Evolutionary conservation across 2,888 invertebrate species (phyloP).

Genomic region (Electrophaes corylata): DNA sequence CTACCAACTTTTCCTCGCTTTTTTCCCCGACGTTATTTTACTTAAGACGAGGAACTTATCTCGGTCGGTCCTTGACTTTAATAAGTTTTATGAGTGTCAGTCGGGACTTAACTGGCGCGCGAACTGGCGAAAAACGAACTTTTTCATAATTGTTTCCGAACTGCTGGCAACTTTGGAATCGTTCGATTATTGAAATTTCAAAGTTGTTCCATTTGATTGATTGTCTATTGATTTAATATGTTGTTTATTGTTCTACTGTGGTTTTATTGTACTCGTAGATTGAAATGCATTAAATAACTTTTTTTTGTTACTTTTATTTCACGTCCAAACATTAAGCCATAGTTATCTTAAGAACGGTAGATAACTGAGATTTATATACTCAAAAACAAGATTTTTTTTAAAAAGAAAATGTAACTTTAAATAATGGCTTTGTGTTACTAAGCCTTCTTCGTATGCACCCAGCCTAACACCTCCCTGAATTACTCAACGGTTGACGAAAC

Average conservation of each 20-base stretch:
- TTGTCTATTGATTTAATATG: slow-evolving; percentile 56
- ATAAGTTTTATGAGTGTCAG: slow-evolving; percentile 84
- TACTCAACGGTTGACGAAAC: slow-evolving; percentile 62
- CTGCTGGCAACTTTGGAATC: slow-evolving; percentile 63
- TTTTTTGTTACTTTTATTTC: no score
- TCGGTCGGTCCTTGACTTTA: slow-evolving; percentile 84
- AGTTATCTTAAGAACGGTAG: no score
- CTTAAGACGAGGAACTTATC: slow-evolving; percentile 83
- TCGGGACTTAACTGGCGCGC: slow-evolving; percentile 80
- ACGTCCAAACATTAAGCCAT: no score
- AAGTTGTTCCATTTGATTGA: slow-evolving; percentile 62
- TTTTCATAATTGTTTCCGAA: slow-evolving; percentile 83
- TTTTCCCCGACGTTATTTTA: slow-evolving; percentile 82
- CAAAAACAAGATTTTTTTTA: background rate
- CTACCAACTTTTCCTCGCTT: slow-evolving; percentile 72
- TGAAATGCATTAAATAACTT: no score
- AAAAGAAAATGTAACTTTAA: background rate
- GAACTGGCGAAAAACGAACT: slow-evolving; percentile 79
- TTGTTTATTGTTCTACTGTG: slow-evolving; percentile 16
- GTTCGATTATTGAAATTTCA: slow-evolving; percentile 78
- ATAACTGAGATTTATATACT: no score
- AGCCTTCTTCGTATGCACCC: slow-evolving; percentile 29
- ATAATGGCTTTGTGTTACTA: background rate
- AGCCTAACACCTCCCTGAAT: slow-evolving; percentile 38
- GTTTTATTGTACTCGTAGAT: background rate